Conservation (phyloP, 2,888 invertebrate genomes). For the Epirrita christyi region DNA sequence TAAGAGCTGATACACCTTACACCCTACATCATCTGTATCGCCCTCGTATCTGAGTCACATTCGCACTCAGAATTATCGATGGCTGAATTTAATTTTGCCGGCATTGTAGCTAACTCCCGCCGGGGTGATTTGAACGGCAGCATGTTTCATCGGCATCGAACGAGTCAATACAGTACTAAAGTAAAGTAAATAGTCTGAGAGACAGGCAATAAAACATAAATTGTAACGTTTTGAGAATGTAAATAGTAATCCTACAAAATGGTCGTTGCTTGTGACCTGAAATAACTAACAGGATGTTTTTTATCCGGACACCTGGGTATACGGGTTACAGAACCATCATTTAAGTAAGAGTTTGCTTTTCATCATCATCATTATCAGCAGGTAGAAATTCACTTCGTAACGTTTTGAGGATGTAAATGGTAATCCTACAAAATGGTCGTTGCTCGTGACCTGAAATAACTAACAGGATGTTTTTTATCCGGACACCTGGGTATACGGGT, state of each 20-base stretch:
- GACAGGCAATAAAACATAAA: constrained; percentile 1
- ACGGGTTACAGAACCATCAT: too few species aligned
- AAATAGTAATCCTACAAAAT: not conserved
- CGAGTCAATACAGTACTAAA: constrained; percentile 41
- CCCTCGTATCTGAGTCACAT: constrained; percentile 21
- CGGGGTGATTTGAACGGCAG: constrained; percentile 51
- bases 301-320: too few species aligned
- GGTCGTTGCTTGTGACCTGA: too few species aligned
- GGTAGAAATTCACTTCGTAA: too few species aligned
- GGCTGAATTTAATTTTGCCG: constrained; percentile 62
- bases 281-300: too few species aligned
- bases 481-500: too few species aligned
- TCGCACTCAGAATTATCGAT: constrained; percentile 47
- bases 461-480: too few species aligned
- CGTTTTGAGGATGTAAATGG: not conserved
- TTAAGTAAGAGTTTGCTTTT: too few species aligned
- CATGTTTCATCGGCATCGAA: constrained; percentile 46
- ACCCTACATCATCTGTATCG: constrained; percentile 13
- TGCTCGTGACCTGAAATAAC: too few species aligned
- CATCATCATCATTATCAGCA: too few species aligned
- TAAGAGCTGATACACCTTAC: constrained; percentile 17
- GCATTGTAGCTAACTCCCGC: constrained; percentile 52
- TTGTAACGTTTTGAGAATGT: not conserved
- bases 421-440: too few species aligned
- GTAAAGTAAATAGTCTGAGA: constrained; percentile 29